These are phyloP conservation scores for Amniataba percoides DNA, from an alignment of 2,797 vertebrate species.

Conservation along the genomic window DNA sequence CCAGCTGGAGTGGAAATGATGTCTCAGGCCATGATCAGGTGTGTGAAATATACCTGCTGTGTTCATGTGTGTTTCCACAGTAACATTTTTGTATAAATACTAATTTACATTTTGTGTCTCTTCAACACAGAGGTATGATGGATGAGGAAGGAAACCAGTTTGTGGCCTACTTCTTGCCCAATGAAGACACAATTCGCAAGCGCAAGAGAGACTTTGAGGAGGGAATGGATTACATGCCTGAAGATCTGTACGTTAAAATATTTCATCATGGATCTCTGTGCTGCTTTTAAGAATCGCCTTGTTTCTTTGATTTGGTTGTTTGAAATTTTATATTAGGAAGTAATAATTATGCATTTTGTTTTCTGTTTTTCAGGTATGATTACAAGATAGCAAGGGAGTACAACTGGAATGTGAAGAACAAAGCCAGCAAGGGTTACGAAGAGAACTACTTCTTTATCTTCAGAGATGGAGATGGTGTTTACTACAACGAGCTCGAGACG, in stretches of 20 bases:
- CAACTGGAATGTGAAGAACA: slow-evolving; percentile 99
- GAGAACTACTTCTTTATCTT: slow-evolving; percentile 99
- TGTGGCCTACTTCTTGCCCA: slow-evolving; percentile 95
- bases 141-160: slow-evolving; percentile 98
- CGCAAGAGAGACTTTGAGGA: slow-evolving; percentile 93
- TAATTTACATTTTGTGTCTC: not conserved
- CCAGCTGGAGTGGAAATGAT: slow-evolving; percentile 93
- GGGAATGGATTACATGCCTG: slow-evolving; percentile 92
- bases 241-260: slow-evolving; percentile 88
- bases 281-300: not conserved
- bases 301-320: not conserved
- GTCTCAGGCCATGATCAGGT: slow-evolving; percentile 99
- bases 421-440: slow-evolving; percentile 97
- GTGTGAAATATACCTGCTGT: not conserved
- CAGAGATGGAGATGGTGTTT: slow-evolving; percentile 94
- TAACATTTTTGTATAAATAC: not conserved
- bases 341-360: not conserved
- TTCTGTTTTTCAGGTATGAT: slow-evolving; percentile 87
- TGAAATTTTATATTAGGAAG: not conserved
- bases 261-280: not conserved
- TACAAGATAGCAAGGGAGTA: slow-evolving; percentile 98
- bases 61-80: not conserved
- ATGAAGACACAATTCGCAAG: slow-evolving; percentile 94
- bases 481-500: slow-evolving; percentile 97
- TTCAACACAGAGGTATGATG: slow-evolving; percentile 93